Percentiles rank a stretch among this genome's conserved stretches.
phyloP scores from a whole-genome alignment of 2,888 invertebrate genomes.

The Branchipolynoe longqiensis region DNA sequence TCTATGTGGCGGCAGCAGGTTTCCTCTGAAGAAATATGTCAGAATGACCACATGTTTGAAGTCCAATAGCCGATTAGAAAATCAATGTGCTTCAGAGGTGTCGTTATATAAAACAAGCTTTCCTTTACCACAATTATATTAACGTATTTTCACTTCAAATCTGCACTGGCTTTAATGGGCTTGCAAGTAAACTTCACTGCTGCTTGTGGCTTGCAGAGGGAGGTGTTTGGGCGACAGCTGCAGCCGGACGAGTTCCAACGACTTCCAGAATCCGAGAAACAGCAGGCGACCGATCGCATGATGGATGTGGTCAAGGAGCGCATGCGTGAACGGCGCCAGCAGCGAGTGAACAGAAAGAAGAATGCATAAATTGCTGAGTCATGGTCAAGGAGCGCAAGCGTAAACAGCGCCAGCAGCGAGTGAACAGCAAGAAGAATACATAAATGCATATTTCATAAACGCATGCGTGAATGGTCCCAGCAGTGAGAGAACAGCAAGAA shows the following conservation, averaged over 20 bases:
- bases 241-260: conserved; percentile 77
- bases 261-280: conserved; percentile 66
- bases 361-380: no score
- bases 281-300: conserved; percentile 57
- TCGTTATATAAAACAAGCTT: no score
- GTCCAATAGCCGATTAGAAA: no score
- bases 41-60: no score
- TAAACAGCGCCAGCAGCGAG: conserved; percentile 15
- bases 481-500: neutral
- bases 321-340: conserved; percentile 45
- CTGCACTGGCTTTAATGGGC: no score
- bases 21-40: no score
- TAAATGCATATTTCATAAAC: conserved; percentile 49
- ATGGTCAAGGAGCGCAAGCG: conserved; percentile 53
- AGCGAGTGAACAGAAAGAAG: neutral
- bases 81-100: no score
- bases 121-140: no score
- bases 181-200: no score
- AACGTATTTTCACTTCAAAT: no score
- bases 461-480: conserved; percentile 44
- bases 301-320: conserved; percentile 60
- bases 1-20: no score
- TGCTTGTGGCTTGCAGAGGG: conserved; percentile 69
- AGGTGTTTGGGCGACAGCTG: conserved; percentile 77
- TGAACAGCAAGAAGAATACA: neutral